A percentile compares a stretch with the other conserved stretches of the same genome.
Evolutionary conservation across 2,113 vertebrate species (phyloP).

Genomic region (Anhinga rufa): DNA sequence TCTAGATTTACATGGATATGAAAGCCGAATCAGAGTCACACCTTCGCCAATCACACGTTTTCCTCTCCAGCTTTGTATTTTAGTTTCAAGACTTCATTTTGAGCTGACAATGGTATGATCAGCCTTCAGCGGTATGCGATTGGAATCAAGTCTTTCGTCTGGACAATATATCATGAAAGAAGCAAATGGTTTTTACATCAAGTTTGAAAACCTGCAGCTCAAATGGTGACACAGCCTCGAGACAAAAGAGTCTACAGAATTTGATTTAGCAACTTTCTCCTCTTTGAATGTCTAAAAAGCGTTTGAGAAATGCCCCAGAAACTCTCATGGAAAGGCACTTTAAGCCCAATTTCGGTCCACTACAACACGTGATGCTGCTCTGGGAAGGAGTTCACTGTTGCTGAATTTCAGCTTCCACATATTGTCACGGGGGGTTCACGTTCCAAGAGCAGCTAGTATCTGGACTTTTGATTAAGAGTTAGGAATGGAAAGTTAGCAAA

Average conservation of each 20-base stretch:
- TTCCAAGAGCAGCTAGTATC: background rate
- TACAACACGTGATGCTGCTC: background rate
- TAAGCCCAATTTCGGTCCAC: background rate
- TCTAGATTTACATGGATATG: background rate
- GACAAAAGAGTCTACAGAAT: background rate
- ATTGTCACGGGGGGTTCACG: background rate
- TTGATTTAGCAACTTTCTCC: background rate
- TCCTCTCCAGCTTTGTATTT: background rate
- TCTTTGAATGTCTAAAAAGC: background rate
- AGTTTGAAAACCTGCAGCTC: background rate
- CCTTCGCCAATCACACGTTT: background rate
- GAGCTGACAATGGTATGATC: background rate
- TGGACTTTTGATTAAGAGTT: background rate
- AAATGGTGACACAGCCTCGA: background rate
- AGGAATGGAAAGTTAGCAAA: background rate
- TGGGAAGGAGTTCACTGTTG: background rate
- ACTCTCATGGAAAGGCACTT: background rate
- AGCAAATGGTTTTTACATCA: background rate
- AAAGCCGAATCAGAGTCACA: background rate
- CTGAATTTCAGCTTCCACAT: background rate
- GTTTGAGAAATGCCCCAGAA: background rate
- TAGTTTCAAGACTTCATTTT: background rate
- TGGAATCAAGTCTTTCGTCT: background rate
- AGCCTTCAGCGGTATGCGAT: background rate
- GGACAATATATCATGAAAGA: background rate